Base-by-base conservation (phyloP, 1,140 invertebrate species). In the Geopemphigus sp. region DNA sequence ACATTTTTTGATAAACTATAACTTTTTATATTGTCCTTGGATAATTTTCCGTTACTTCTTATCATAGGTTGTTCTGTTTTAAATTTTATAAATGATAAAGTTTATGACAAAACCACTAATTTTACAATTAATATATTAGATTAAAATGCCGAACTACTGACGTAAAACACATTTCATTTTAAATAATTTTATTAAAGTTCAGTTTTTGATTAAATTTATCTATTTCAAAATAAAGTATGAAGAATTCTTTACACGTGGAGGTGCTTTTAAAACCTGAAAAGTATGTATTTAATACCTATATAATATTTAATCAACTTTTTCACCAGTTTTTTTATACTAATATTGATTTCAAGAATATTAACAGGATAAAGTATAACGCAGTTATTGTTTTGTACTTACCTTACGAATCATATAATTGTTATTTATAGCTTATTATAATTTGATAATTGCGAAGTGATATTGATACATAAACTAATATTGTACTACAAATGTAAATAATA, bases 231-330 rank as follows among this genome's bases (percentile, higher is more conserved):
- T 50, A 17, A 50, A 81, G 17, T 22, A 82, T 82, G 78, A 81
- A 81, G 29, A 80, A 80, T 53, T 45, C 39, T 54, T 56, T 82
- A 24, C 80, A 82, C n/a, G 80, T 81, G 22, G 81, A 82, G 45
- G 80, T 82, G n/a, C 47, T 82, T 17, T 19, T 73, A 50, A 57
- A 80, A 56, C 12, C 39, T 22, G 68, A 70, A 26, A 82, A 70
- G 81, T 82, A 82, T 24, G 81, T 56, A 56, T 50, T 3, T 68
- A 66, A 47, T 45, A 29, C n/a, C 22, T n/a, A n/a, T n/a, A 29
- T 66, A 63, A 19, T 47, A 19, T 47, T 0, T 22, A 47, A 14
- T 15, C 24, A 22, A 14, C 50, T 2, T 22, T 15, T 39, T 45
- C 1, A 1, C 29, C 10, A 39, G 39, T 11, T n/a, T 22, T 61